Evolutionary conservation across 2,888 invertebrate genomes (phyloP), one percentile per base, ranked within the genome.

Genomic region (Oscheius onirici): DNA sequence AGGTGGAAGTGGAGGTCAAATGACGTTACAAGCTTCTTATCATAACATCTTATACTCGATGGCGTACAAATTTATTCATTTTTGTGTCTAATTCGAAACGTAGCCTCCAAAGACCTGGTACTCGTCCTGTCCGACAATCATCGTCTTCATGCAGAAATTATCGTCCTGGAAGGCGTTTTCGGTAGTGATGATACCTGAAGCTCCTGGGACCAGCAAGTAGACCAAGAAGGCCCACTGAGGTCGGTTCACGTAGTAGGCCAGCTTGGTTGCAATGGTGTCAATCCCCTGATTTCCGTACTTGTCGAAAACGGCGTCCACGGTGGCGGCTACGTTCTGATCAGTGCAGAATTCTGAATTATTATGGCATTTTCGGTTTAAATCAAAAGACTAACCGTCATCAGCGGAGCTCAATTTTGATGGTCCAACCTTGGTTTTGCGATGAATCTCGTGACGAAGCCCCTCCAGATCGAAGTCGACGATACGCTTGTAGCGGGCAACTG

Each of bases 171-270:
- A 66, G 6, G 75, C 74, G 49, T 79, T 79, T 44, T 41, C 69
- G n/a, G 76, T 73, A 10, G 60, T 69, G 41, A 75, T 58, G 57
- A 78, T 22, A 17, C 49, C 61, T 17, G 60, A 68, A 40, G 73
- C 73, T 28, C 69, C 72, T 10, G 61, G 61, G 46, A 75, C 78
- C 71, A 78, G 69, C 76, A 76, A 70, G 54, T 74, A 77, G 46
- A 79, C 65, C 24, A 79, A 15, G 57, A 68, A 79, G 3, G 79
- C 79, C 79, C 79, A 79, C 73, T 73, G 72, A 46, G 79, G 79
- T 55, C 73, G 72, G 65, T 79, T 79, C 57, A 79, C 65, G 49
- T 66, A 75, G 49, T 69, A 73, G 63, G 76, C 75, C 22, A 79
- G 71, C 13, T 68, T 72, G 61, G 74, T 71, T 20, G 74, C 57